phyloP scores from a whole-genome alignment of 2,797 vertebrate species.

The Thunnus albacares region DNA sequence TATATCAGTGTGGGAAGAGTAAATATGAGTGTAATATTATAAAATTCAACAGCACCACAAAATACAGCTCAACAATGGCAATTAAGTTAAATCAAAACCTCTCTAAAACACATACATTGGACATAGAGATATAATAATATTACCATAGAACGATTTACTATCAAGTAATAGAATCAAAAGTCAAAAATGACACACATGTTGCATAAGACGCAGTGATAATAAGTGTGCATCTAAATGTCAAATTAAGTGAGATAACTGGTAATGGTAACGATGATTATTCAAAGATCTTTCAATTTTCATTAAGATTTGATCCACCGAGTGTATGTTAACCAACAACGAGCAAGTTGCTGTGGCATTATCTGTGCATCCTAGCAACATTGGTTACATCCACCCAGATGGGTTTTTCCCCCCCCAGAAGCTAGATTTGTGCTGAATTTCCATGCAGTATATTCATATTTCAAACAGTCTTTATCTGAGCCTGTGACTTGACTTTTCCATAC shows the following conservation, averaged over 20 bases:
- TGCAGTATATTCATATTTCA: neutral
- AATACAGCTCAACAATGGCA: too few species aligned
- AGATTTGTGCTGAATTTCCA: neutral
- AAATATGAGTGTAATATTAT: neutral
- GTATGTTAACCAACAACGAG: too few species aligned
- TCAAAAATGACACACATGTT: too few species aligned
- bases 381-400: neutral
- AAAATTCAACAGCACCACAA: neutral
- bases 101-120: too few species aligned
- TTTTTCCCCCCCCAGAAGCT: neutral
- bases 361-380: neutral
- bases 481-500: too few species aligned
- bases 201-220: neutral
- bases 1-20: neutral
- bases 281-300: too few species aligned
- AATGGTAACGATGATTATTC: neutral
- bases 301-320: too few species aligned
- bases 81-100: neutral
- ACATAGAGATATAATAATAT: neutral
- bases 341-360: too few species aligned
- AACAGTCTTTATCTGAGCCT: too few species aligned
- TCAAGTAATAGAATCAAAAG: neutral
- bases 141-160: neutral
- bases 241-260: neutral
- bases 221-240: neutral